Evolutionary conservation across 2,113 vertebrate species (phyloP).

Genomic region (Romanogobio albipinnatus): DNA sequence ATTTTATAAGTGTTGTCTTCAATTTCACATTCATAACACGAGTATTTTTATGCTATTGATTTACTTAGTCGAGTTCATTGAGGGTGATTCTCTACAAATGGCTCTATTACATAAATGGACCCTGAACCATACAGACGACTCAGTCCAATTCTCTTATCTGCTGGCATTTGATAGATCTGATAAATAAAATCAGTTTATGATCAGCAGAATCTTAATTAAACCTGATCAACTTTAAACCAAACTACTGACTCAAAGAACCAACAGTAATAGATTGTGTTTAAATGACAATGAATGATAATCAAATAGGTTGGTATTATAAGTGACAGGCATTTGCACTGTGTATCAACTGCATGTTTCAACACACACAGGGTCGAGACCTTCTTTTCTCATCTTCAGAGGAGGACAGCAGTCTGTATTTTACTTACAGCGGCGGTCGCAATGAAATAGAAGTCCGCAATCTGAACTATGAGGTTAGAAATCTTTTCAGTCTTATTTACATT

Average conservation of each 20-base stretch:
- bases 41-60: conserved; percentile 8
- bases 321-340: not conserved
- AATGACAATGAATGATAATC: not conserved
- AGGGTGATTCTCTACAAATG: not conserved
- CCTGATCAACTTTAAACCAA: not conserved
- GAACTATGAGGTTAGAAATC: conserved; percentile 84
- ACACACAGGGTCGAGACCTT: conserved; percentile 68
- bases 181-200: conserved; percentile 7
- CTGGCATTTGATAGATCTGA: conserved; percentile 19
- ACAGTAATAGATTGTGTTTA: not conserved
- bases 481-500: not conserved
- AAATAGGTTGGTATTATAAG: not conserved
- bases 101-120: conserved; percentile 43
- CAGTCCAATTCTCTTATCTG: conserved; percentile 6
- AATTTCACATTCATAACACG: not conserved
- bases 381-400: conserved; percentile 85
- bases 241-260: not conserved
- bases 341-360: not conserved
- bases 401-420: conserved; percentile 95
- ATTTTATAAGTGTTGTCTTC: not conserved
- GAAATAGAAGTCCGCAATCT: conserved; percentile 88
- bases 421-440: conserved; percentile 87
- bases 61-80: not conserved
- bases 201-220: not conserved
- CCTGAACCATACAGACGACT: conserved; percentile 44